Evolutionary conservation across 2,113 vertebrate genomes (phyloP).

Genomic region (Dicerorhinus sumatrensis): DNA sequence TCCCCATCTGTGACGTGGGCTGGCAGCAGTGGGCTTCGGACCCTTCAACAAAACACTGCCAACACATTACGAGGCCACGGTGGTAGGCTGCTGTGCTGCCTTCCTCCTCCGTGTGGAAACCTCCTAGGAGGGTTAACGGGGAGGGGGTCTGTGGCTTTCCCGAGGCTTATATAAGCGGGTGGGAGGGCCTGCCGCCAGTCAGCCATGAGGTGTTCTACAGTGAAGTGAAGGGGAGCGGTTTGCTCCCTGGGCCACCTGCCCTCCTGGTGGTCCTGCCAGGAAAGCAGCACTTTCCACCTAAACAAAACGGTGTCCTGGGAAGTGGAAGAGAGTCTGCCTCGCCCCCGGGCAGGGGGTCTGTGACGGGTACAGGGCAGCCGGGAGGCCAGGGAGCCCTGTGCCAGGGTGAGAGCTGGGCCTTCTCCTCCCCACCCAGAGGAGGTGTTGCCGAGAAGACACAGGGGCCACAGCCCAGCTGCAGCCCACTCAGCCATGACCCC

Average conservation of each 20-base stretch:
- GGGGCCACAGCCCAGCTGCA: neutral
- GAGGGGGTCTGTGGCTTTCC: neutral
- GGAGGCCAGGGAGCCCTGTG: accelerated
- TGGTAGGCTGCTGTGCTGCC: accelerated
- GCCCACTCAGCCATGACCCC: neutral
- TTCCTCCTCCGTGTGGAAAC: accelerated
- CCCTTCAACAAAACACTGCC: accelerated
- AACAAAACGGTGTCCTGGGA: neutral
- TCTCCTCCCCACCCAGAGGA: neutral
- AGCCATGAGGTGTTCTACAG: neutral
- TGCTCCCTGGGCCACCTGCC: neutral
- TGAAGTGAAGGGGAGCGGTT: neutral
- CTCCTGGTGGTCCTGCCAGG: neutral
- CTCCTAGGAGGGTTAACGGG: accelerated
- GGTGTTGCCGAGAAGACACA: accelerated
- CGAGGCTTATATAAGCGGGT: accelerated
- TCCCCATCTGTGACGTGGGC: accelerated
- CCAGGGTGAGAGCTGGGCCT: too few species aligned
- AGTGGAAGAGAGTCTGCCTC: neutral
- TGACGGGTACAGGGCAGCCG: accelerated
- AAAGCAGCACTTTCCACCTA: neutral
- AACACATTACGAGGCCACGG: accelerated
- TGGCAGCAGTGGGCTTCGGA: accelerated
- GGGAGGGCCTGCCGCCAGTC: neutral
- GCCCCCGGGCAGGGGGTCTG: accelerated